Evolutionary conservation across 30 jellyfish, hydroid and myxozoan genomes (phyloP).

Genomic region (Aurelia coerulea): DNA sequence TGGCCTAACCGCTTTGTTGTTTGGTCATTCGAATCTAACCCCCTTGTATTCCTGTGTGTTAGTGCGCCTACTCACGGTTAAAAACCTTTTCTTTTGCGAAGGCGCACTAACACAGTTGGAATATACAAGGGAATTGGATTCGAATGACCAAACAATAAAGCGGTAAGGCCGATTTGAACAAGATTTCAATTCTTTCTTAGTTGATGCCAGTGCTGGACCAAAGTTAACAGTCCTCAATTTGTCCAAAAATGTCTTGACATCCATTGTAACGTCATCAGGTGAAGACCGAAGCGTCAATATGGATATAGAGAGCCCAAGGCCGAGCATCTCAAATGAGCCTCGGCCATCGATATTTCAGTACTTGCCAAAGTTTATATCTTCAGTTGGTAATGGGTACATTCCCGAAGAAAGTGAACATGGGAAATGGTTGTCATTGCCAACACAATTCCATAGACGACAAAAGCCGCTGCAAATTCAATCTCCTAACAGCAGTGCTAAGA

Average conservation of each 20-base stretch:
- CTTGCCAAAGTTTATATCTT: constrained; percentile 35
- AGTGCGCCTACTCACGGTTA: too few species aligned
- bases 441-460: constrained; percentile 44
- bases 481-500: constrained; percentile 45
- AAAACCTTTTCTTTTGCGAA: too few species aligned
- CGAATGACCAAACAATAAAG: too few species aligned
- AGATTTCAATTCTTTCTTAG: too few species aligned
- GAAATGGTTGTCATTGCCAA: constrained; percentile 44
- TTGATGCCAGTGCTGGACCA: constrained; percentile 4
- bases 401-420: constrained; percentile 22
- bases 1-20: too few species aligned
- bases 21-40: too few species aligned
- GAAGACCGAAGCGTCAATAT: constrained; percentile 18
- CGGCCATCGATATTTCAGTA: constrained; percentile 66
- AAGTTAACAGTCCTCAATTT: constrained; percentile 38
- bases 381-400: constrained; percentile 5
- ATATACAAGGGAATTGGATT: too few species aligned
- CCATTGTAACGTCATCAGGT: constrained; percentile 68
- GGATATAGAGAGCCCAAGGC: constrained; percentile 68
- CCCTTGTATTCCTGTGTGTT: too few species aligned
- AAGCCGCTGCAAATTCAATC: constrained; percentile 11
- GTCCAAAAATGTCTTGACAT: constrained; percentile 47
- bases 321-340: constrained; percentile 65
- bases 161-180: not conserved
- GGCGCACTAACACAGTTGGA: too few species aligned